Conservation (phyloP, 2,888 invertebrate genomes). For the Pocota personata region DNA sequence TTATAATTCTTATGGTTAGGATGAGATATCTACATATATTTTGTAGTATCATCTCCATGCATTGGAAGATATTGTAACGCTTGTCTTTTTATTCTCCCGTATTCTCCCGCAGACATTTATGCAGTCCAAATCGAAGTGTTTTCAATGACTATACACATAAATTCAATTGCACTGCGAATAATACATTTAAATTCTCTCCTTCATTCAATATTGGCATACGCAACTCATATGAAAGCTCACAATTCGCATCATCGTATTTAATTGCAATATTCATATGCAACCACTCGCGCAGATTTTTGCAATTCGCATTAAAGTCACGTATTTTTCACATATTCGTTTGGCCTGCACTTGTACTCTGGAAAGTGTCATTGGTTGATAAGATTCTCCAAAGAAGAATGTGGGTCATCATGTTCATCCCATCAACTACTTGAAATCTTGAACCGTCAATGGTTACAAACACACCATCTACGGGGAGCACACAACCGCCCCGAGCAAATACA, state of each 20-base stretch:
- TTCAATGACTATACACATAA: background rate
- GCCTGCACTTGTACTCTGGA: conserved; percentile 27
- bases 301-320: conserved; percentile 63
- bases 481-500: no score
- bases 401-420: conserved; percentile 68
- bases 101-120: no score
- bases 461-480: background rate
- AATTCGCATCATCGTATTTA: conserved; percentile 33
- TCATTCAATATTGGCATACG: background rate
- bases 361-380: conserved; percentile 64
- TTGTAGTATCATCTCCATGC: no score
- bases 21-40: no score
- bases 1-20: no score
- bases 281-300: conserved; percentile 29
- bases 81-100: no score
- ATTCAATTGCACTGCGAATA: background rate
- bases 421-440: conserved; percentile 64
- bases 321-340: conserved; percentile 56
- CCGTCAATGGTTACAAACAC: conserved; percentile 51
- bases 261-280: conserved; percentile 17
- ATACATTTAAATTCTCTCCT: background rate
- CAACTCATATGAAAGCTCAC: background rate
- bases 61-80: no score
- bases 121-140: background rate
- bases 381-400: conserved; percentile 49